Base-by-base conservation (phyloP, 2,797 vertebrate genomes). In the Pampus argenteus region DNA sequence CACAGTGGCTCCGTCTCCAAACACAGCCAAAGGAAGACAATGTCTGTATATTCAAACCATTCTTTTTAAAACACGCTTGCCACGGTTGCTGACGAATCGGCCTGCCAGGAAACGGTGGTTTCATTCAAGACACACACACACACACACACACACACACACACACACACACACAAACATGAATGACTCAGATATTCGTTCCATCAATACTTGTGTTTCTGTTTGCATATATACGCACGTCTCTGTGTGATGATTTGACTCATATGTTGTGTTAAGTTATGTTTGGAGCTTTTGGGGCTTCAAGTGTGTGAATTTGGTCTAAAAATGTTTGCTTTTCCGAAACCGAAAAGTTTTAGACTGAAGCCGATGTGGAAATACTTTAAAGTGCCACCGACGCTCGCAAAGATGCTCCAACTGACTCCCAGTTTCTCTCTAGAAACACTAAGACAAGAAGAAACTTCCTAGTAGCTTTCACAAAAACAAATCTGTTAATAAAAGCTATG, bases 81-180 rank as follows among this genome's bases (percentile, higher is more conserved):
- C 51, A 28, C 13, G 5, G 85, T 87, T 84, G 63, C 78, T 45
- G 61, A 9, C 10, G 0, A 49, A 71, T 66, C 36, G 18, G 28
- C 17, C 28, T 40, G 67, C 38, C 15, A 14, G 47, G 69, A 78
- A 72, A 58, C 58, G 51, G 74, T 62, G 44, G 48, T 13, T 28
- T 13, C 23, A 55, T 52, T 38, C 36, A 13, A 5, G 42, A 65
- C 23, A 38, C 58, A 60, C 54, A 69, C 20, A 63, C 20, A 38
- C 11, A 36, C 2, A 36, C n/a, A 29, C 38, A 56, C 17, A 68
- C n/a, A 50, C 17, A 64, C 22, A 22, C 3, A 26, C 29, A 55
- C 18, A 29, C 31, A 49, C 9, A n/a, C 28, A 54, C 22, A 66
- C 13, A 34, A 47, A 65, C 20, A 51, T 18, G 28, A 56, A 52